phyloP scores from a whole-genome alignment of 1,140 invertebrate species.

The Tribolium madens region DNA sequence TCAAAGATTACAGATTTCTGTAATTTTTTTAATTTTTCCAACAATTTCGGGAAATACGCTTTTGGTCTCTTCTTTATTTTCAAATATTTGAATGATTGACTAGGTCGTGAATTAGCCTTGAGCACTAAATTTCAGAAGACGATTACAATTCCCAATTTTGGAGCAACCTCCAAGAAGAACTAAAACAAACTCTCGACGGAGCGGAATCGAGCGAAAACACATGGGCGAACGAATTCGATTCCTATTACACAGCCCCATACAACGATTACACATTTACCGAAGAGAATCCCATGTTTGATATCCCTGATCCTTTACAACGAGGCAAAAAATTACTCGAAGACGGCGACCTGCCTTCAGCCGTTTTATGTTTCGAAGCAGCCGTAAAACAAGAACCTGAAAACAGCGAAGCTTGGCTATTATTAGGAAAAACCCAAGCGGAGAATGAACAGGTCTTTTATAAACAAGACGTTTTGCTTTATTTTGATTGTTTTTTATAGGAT shows the following conservation, averaged over 20 bases:
- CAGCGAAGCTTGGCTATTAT: conserved; percentile 83
- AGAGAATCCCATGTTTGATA: conserved; percentile 87
- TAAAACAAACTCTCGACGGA: conserved; percentile 76
- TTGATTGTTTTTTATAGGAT: conserved; percentile 70
- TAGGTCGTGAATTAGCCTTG: conserved; percentile 10
- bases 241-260: conserved; percentile 73
- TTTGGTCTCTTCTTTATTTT: too few species aligned
- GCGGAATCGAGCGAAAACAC: conserved; percentile 70
- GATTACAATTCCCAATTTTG: conserved; percentile 77
- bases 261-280: conserved; percentile 87
- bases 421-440: conserved; percentile 93
- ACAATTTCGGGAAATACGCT: too few species aligned
- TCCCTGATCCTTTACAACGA: conserved; percentile 86
- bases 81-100: too few species aligned
- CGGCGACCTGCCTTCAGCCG: conserved; percentile 95
- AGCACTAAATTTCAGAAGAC: conserved; percentile 59
- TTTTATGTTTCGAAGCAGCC: conserved; percentile 96
- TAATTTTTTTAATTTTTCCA: too few species aligned
- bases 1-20: too few species aligned
- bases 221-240: conserved; percentile 77
- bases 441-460: conserved; percentile 77
- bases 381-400: conserved; percentile 87
- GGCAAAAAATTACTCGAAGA: conserved; percentile 84
- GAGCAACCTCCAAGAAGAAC: conserved; percentile 82
- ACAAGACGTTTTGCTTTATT: background rate